A percentile compares a stretch with the other conserved stretches of the same genome.
These are phyloP conservation scores for Coregonus suidteri DNA, from an alignment of 2,797 vertebrate genomes.

Conservation along the genomic window DNA sequence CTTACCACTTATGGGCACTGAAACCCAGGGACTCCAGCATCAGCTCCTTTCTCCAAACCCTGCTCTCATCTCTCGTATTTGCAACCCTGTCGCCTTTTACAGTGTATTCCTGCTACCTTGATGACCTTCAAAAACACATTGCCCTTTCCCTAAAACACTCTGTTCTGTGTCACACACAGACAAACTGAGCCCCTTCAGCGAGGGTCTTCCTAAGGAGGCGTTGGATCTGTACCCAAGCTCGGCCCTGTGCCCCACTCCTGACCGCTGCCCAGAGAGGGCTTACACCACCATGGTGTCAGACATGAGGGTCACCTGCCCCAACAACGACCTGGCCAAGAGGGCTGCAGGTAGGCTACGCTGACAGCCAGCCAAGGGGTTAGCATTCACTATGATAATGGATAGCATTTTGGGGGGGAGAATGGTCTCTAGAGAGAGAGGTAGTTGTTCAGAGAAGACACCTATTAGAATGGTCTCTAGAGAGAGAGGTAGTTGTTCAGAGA, in stretches of 20 bases:
- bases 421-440: neutral
- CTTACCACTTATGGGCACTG: neutral
- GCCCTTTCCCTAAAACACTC: neutral
- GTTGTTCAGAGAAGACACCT: too few species aligned
- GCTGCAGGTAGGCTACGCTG: constrained; percentile 68
- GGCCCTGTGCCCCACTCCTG: constrained; percentile 57
- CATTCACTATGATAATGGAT: neutral
- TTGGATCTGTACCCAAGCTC: constrained; percentile 65
- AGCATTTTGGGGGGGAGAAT: neutral
- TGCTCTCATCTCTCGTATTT: neutral
- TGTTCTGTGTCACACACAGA: constrained; percentile 54
- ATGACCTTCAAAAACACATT: neutral
- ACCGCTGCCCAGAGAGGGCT: constrained; percentile 74
- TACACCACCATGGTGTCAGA: constrained; percentile 81
- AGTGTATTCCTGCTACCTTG: too few species aligned
- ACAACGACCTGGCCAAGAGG: constrained; percentile 68
- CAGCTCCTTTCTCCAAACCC: neutral
- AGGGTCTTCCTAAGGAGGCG: constrained; percentile 54
- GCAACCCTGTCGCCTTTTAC: neutral
- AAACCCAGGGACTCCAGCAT: neutral
- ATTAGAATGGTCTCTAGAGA: neutral
- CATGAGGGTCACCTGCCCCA: constrained; percentile 75
- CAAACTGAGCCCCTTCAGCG: constrained; percentile 69
- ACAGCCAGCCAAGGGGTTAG: neutral
- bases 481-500: neutral